Evolutionary conservation across 2,888 invertebrate species (phyloP), one percentile per base, ranked within the genome.

Genomic region (Ophion obscuratus): DNA sequence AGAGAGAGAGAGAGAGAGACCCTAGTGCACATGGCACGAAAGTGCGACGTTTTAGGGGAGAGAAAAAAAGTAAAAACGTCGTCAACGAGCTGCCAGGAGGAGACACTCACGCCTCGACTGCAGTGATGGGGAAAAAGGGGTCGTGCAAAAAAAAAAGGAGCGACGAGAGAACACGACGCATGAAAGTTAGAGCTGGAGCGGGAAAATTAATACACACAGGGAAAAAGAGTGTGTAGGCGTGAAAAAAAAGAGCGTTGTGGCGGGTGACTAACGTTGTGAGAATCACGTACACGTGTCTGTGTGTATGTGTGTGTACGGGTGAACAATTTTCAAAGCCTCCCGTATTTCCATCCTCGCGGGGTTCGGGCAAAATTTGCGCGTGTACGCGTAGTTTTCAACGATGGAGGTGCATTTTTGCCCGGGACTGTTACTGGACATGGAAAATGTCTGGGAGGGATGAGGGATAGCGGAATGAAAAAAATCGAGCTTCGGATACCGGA

Each of bases 301-400:
- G 53, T 3, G 31, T 31, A 2, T 31, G 31, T 31, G 31, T 31
- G 31, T 31, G 11, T 11, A 11, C 44, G 2, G 7, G 44, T 11
- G 11, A 44, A 44, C 7, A 44, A 10, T 92, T 92, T 92, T 92
- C 92, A 92, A 92, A 93, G 92, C 92, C 89, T 68, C 89, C 88
- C 88, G 88, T 89, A 71, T 91, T 92, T 92, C 90, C 92, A 90
- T 90, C 92, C 92, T 91, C 90, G 57, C 40, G n/a, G n/a, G 70
- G 44, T 7, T 6, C 6, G n/a, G 6, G 59, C 17, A 87, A 88
- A 87, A 86, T 36, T 64, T 36, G 80, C 61, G 73, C 64, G 70
- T 14, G 24, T 40, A 24, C 31, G 67, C 31, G 78, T 86, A 77
- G 82, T 81, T 81, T 83, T 79, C 44, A 83, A 67, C 76, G 68